phyloP scores from a whole-genome alignment of 2,113 vertebrate genomes.

The Pelecanoides urinatrix region DNA sequence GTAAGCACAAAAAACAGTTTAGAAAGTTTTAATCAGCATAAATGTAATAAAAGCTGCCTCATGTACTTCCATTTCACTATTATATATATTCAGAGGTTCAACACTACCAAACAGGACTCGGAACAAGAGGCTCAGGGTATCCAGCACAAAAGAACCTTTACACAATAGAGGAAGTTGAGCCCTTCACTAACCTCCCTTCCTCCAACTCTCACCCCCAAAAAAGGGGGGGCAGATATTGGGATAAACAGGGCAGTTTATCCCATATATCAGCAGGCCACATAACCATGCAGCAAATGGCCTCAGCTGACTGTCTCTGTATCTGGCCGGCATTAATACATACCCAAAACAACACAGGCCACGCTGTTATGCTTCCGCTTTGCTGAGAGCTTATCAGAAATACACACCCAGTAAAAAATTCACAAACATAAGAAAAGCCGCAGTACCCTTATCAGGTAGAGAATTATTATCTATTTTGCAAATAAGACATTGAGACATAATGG shows the following conservation, averaged over 20 bases:
- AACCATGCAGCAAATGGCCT: background rate
- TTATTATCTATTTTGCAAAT: background rate
- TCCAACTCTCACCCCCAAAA: background rate
- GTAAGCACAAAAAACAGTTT: background rate
- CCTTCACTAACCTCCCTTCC: background rate
- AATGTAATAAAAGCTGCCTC: background rate
- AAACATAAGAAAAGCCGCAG: background rate
- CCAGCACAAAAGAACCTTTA: background rate
- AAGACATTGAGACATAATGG: background rate
- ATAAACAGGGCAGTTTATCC: background rate
- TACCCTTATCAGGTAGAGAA: background rate
- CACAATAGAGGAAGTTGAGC: background rate
- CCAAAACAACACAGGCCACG: background rate
- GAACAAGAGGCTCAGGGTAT: background rate
- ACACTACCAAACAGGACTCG: background rate
- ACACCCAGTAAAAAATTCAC: background rate
- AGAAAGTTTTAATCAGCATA: background rate
- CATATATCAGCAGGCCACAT: background rate
- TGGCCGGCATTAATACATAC: background rate
- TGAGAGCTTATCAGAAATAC: background rate
- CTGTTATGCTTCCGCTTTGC: background rate
- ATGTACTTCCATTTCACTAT: background rate
- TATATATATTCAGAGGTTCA: background rate
- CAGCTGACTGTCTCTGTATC: background rate
- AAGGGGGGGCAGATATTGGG: accelerated